Base-by-base conservation (phyloP, 1,140 invertebrate species). In the Scaptomyza graminum region DNA sequence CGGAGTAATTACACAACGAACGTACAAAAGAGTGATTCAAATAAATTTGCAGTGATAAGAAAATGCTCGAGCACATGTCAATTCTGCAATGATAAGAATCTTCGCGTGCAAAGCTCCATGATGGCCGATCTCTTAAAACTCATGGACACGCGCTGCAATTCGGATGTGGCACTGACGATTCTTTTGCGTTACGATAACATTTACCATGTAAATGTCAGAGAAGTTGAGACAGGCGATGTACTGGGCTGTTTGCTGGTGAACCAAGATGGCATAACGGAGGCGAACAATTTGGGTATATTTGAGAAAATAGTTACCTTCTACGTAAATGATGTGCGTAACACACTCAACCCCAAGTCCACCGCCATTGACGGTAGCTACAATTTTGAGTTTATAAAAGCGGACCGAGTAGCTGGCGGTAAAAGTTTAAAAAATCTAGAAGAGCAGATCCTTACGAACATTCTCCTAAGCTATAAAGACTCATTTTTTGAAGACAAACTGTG, bases 281-380 rank as follows among this genome's bases (percentile, higher is more conserved):
- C 84, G 13, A 60, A 70, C 0, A 11, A 25, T 6, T 0, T 73
- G 31, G 71, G 76, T 7, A 5, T 90, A 0, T 90, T 90, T 7
- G 16, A 69, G 7, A n/a, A 80, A 0, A 87, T 90, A 25, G 47
- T 89, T n/a, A 90, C 89, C 8, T 89, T 90, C 11, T 74, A 61
- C 55, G 76, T 90, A 4, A 69, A 83, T 8, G 89, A 90, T 43
- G 65, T 76, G 12, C 65, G 78, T 7, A 90, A 60, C 18, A 77
- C 88, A 2, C 3, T 80, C 1, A 64, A 61, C 0, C 37, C 50
- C 5, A 74, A 65, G 28, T 5, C 28, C 18, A 59, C 71, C 11
- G 28, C 46, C 8, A 31, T 66, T 25, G 37, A 60, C 3, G 34
- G 88, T 16, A 63, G 70, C 25, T 63, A 83, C 1, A 74, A 75